Evolutionary conservation across 2,797 vertebrate species (phyloP).

Genomic region (Lutra lutra): DNA sequence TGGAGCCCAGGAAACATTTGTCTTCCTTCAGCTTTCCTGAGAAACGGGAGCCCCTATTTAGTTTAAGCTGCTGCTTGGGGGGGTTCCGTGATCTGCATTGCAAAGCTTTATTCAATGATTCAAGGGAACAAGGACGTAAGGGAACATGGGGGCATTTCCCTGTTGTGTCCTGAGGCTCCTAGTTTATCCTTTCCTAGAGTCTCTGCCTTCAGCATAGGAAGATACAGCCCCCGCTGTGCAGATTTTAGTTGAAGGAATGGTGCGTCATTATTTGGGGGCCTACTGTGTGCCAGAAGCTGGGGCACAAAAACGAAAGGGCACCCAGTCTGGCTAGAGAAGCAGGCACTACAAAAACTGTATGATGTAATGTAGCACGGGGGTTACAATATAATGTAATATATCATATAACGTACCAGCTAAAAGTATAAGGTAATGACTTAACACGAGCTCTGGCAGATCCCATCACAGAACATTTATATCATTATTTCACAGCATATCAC

Average conservation of each 20-base stretch:
- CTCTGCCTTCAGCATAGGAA: not conserved
- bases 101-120: not conserved
- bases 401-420: not conserved
- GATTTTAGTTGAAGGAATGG: not conserved
- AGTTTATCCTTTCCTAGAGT: not conserved
- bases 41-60: not conserved
- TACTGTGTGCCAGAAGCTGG: not conserved
- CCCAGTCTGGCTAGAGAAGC: not conserved
- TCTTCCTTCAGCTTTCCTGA: not conserved
- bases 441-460: not conserved
- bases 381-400: not conserved
- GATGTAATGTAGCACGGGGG: not conserved
- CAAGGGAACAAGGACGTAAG: not conserved
- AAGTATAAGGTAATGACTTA: not conserved
- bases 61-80: not conserved
- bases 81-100: not conserved
- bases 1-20: not conserved
- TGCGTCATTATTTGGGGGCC: not conserved
- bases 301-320: not conserved
- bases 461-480: not conserved
- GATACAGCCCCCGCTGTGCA: not conserved
- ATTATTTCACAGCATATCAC: fast-evolving
- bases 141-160: not conserved
- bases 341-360: not conserved
- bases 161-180: not conserved